Percentiles rank a stretch among this genome's conserved stretches.
Conservation (phyloP, 2,888 invertebrate genomes). For the Drosophila robusta region DNA sequence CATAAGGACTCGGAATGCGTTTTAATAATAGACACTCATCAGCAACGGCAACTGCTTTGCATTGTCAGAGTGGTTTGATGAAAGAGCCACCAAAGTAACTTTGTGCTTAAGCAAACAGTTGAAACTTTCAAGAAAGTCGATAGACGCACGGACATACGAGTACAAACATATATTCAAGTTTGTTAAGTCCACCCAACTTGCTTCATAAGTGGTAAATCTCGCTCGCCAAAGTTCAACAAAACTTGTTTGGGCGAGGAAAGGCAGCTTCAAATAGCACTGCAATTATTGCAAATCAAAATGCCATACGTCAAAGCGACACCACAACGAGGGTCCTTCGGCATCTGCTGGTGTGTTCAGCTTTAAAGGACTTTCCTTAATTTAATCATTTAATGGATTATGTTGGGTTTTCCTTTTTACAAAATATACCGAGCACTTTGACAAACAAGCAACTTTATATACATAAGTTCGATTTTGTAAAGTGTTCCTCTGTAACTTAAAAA, state of each 20-base stretch:
- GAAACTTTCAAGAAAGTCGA: slow-evolving; percentile 36
- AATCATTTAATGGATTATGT: slow-evolving; percentile 8
- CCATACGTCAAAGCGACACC: slow-evolving; percentile 22
- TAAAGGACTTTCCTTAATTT: not conserved
- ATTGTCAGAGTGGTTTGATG: not conserved
- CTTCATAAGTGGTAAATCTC: slow-evolving; percentile 35
- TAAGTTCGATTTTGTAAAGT: no score
- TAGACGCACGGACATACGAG: slow-evolving; percentile 9
- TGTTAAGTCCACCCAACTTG: slow-evolving; percentile 21
- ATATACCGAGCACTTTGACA: no score
- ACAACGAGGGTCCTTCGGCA: not conserved
- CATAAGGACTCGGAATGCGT: not conserved
- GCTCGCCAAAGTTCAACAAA: slow-evolving; percentile 36
- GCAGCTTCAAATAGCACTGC: slow-evolving; percentile 20
- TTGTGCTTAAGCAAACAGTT: slow-evolving; percentile 19
- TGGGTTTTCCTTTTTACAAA: no score
- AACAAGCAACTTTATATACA: no score
- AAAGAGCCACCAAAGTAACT: slow-evolving; percentile 1
- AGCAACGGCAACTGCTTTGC: not conserved
- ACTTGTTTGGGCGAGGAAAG: slow-evolving; percentile 19
- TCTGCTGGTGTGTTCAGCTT: not conserved
- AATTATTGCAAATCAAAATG: slow-evolving; percentile 29
- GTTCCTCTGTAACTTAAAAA: no score
- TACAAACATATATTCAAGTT: slow-evolving; percentile 11
- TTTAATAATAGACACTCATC: not conserved